Conservation (phyloP, 2,888 invertebrate species). For the Cyaniris semiargus region DNA sequence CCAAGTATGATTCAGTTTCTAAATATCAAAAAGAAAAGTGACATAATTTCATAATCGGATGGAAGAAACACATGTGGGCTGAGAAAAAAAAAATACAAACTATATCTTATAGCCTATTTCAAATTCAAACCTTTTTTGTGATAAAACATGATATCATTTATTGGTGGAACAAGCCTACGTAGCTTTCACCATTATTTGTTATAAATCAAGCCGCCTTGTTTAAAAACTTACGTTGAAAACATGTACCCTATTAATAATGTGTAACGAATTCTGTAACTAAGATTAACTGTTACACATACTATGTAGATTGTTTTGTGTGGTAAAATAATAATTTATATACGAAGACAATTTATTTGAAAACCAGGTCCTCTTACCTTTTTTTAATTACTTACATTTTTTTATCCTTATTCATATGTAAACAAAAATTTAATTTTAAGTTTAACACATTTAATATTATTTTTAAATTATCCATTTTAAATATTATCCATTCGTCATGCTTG, state of each 20-base stretch:
- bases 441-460: neutral
- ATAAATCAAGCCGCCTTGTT: constrained; percentile 42
- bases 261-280: constrained; percentile 42
- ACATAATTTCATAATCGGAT: neutral
- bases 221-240: constrained; percentile 40
- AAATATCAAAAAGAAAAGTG: neutral
- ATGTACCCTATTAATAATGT: constrained; percentile 45
- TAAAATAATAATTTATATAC: neutral
- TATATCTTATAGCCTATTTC: neutral
- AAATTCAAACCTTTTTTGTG: constrained; percentile 20
- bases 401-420: neutral
- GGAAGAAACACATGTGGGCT: neutral
- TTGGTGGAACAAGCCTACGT: constrained; percentile 16
- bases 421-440: neutral
- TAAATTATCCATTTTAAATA: neutral
- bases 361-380: neutral
- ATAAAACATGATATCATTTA: constrained; percentile 23
- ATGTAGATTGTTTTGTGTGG: neutral
- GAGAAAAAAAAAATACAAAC: neutral
- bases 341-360: neutral
- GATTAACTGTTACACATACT: constrained; percentile 37
- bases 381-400: neutral
- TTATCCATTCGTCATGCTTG: too few relatives aligned
- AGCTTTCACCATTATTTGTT: constrained; percentile 39
- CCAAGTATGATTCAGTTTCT: neutral